These are phyloP conservation scores for Rotaria macrura DNA, from an alignment of 2,888 invertebrate species.

Conservation along the genomic window DNA sequence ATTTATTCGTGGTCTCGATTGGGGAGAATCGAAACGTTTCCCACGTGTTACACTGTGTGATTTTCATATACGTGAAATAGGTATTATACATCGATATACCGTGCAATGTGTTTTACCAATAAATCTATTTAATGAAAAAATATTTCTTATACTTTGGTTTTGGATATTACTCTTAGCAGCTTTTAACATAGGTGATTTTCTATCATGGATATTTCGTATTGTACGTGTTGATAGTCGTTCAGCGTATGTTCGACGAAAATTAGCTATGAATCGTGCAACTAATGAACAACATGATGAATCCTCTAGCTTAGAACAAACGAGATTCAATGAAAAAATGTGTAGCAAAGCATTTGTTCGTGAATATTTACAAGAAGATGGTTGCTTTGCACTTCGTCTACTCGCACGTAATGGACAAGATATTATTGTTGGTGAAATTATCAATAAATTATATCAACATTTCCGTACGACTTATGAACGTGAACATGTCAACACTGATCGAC, in stretches of 20 bases:
- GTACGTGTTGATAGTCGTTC: conserved; percentile 6
- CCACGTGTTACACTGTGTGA: conserved; percentile 37
- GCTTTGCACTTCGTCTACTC: conserved; percentile 31
- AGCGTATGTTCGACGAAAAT: conserved; percentile 22
- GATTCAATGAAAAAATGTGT: background rate
- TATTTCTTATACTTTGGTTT: conserved; percentile 33
- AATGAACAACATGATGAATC: background rate
- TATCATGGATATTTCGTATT: conserved; percentile 20
- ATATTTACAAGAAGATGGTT: conserved; percentile 35
- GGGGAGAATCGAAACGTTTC: conserved; percentile 35
- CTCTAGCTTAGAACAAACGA: background rate
- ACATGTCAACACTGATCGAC: background rate
- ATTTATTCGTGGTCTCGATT: conserved; percentile 36
- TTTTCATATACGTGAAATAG: conserved; percentile 35
- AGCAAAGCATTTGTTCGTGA: conserved; percentile 27
- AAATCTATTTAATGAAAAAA: conserved; percentile 34
- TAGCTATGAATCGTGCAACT: background rate
- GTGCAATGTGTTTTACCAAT: conserved; percentile 37
- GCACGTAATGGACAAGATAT: conserved; percentile 34
- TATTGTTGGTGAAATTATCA: conserved; percentile 34
- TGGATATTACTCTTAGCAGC: conserved; percentile 27
- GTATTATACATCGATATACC: conserved; percentile 30
- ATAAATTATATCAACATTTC: conserved; percentile 29
- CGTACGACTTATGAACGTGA: background rate
- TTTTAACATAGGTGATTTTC: conserved; percentile 29